A percentile compares a stretch with the other conserved stretches of the same genome.
Evolutionary conservation across 2,888 invertebrate species (phyloP).

Genomic region (Noctua comes): DNA sequence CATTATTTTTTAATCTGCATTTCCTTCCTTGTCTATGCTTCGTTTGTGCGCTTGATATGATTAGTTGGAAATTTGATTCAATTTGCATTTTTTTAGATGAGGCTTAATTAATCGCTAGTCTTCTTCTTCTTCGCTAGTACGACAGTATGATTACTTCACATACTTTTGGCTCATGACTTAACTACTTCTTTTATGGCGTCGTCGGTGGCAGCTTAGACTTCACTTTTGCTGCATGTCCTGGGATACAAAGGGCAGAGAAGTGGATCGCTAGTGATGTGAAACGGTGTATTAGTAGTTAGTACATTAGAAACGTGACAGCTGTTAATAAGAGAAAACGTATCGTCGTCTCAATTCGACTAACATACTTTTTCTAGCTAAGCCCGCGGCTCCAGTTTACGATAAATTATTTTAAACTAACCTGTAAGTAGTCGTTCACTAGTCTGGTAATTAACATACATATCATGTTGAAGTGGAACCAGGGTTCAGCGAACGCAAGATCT

Average conservation of each 20-base stretch:
- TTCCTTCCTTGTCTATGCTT: not conserved
- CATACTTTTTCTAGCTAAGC: not conserved
- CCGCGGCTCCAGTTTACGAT: not conserved
- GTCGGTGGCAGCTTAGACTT: not conserved
- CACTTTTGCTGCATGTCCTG: not conserved
- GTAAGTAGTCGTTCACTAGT: not conserved
- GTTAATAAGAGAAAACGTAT: too few species aligned
- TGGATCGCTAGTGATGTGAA: not conserved
- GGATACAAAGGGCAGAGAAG: not conserved
- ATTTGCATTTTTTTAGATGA: too few species aligned
- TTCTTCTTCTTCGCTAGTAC: not conserved
- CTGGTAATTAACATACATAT: not conserved
- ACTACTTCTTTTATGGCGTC: not conserved
- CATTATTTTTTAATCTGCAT: not conserved
- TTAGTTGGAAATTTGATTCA: too few species aligned
- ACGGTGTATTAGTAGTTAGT: not conserved
- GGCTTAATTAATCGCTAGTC: too few species aligned
- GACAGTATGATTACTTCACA: not conserved
- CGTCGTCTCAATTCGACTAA: not conserved
- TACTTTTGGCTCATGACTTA: not conserved
- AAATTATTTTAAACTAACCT: not conserved
- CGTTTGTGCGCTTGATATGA: not conserved
- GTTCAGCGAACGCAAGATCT: not conserved
- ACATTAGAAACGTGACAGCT: not conserved
- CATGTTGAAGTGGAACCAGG: not conserved